Evolutionary conservation across 2,888 invertebrate genomes (phyloP).

Genomic region (Chalcosyrphus nemorum): DNA sequence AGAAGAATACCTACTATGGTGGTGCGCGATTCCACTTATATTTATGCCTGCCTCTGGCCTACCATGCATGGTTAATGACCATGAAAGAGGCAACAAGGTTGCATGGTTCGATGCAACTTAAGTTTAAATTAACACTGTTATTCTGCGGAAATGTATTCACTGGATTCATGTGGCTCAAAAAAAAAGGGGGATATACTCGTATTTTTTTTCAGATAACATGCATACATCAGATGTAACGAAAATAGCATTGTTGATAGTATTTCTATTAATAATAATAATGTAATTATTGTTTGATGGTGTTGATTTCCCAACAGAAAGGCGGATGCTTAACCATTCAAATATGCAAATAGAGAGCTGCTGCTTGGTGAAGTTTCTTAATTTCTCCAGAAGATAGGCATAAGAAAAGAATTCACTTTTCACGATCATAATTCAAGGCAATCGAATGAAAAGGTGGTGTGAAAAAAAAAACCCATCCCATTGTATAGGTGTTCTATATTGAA

Average conservation of each 20-base stretch:
- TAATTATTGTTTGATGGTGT: slow-evolving; percentile 2
- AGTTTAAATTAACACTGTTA: slow-evolving; percentile 66
- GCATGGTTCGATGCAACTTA: slow-evolving; percentile 70
- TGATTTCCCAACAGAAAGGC: slow-evolving; percentile 27
- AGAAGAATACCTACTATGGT: too few relatives aligned
- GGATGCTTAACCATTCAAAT: slow-evolving; percentile 16
- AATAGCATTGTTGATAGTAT: not conserved
- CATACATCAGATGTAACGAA: not conserved
- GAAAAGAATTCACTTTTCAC: slow-evolving; percentile 62
- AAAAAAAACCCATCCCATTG: slow-evolving; percentile 30
- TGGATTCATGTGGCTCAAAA: slow-evolving; percentile 6
- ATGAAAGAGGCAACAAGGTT: slow-evolving; percentile 73
- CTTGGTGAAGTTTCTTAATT: slow-evolving; percentile 12
- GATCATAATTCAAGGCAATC: slow-evolving; percentile 29
- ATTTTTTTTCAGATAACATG: slow-evolving; percentile 22
- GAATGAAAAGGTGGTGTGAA: slow-evolving; percentile 41
- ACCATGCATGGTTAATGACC: slow-evolving; percentile 71
- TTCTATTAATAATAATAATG: slow-evolving; percentile 1
- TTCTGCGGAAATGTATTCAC: slow-evolving; percentile 49
- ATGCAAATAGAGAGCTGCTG: slow-evolving; percentile 34
- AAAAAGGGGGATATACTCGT: not conserved
- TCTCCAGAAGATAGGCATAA: not conserved
- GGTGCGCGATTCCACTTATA: not conserved
- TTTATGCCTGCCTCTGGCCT: slow-evolving; percentile 54
- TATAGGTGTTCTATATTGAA: slow-evolving; percentile 3